These are phyloP conservation scores for Antrozous pallidus DNA, from an alignment of 2,797 vertebrate species.

Conservation along the genomic window DNA sequence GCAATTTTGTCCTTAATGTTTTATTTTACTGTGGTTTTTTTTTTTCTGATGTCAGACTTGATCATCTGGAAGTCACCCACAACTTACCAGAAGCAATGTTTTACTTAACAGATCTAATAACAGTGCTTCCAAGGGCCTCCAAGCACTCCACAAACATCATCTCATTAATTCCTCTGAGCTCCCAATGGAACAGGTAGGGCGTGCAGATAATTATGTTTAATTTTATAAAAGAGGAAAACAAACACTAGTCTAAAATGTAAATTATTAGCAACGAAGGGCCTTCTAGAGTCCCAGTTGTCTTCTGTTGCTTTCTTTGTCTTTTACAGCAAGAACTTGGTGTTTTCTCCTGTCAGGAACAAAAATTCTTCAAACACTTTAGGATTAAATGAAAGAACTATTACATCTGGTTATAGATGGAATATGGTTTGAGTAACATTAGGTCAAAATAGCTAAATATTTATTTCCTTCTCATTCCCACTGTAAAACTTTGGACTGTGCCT, in stretches of 20 bases:
- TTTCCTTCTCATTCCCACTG: constrained; percentile 10
- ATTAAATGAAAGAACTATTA: constrained; percentile 37
- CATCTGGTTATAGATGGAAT: neutral
- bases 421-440: constrained; percentile 37
- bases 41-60: constrained; percentile 15
- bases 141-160: constrained; percentile 40
- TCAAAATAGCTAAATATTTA: constrained; percentile 52
- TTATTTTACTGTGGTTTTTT: neutral
- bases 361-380: constrained; percentile 16
- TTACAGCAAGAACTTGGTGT: neutral
- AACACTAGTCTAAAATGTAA: constrained; percentile 66
- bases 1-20: constrained; percentile 27
- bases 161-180: constrained; percentile 59
- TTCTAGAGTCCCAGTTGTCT: constrained; percentile 52
- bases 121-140: neutral
- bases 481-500: constrained; percentile 30
- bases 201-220: constrained; percentile 65
- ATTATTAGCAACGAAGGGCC: constrained; percentile 38
- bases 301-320: constrained; percentile 44
- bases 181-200: constrained; percentile 57
- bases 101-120: constrained; percentile 56
- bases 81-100: constrained; percentile 36
- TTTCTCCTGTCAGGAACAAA: constrained; percentile 29
- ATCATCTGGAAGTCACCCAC: constrained; percentile 19
- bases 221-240: constrained; percentile 69